Evolutionary conservation across 2,888 invertebrate genomes (phyloP), one percentile per base, ranked within the genome.

Genomic region (Diachrysia chrysitis): DNA sequence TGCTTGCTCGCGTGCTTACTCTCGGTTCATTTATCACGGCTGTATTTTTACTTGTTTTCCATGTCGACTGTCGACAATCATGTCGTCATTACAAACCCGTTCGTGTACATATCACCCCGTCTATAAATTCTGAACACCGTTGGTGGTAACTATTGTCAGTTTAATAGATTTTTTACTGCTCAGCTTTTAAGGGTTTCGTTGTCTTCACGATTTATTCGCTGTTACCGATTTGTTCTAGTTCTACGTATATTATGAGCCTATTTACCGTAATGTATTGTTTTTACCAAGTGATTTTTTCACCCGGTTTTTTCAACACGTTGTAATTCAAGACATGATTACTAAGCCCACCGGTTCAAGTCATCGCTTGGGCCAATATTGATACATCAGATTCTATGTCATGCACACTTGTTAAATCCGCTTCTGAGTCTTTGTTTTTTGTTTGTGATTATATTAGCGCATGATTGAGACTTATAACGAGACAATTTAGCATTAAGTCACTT

Each of bases 71-170:
- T 93, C 91, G 89, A 93, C 94, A 93, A 92, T 91, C 93, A 92
- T 93, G 94, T 94, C 92, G 90, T 93, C 93, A 94, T 94, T 95
- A 94, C 93, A 87, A 89, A 85, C 91, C 88, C 85, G 89, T 86
- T 83, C 90, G 89, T 90, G 92, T 91, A 90, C 87, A 85, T 87
- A 91, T 92, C 92, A 90, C 83, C 89, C 87, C 85, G 89, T 90
- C 91, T 87, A 93, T 95, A 94, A 93, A 95, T 95, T 91, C 89
- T 92, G 92, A 91, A 91, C 94, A 90, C 89, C 93, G 91, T 88
- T 88, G 91, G 91, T 90, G 92, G 90, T 90, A 89, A 85, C 83
- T 86, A 84, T 88, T 88, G 89, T 92, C 86, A 83, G 86, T 89
- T 91, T 92, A 91, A 93, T 92, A 90, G 89, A 87, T 89, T 90